Evolutionary conservation across 2,888 invertebrate genomes (phyloP).

Genomic region (Mongoloraphidia duomilia): DNA sequence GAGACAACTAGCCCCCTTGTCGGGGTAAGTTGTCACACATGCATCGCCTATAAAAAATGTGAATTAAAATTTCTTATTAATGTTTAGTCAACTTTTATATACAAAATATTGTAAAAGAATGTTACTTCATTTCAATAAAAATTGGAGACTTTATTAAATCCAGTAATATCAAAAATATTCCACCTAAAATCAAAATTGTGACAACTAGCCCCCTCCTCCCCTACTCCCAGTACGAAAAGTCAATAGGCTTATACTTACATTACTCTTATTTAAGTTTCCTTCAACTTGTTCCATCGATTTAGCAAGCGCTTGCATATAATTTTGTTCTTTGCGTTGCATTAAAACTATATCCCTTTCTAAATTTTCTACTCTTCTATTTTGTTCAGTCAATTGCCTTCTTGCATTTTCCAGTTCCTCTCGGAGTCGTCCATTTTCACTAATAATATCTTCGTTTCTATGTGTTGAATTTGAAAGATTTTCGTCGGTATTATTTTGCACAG

Average conservation of each 20-base stretch:
- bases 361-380: constrained; percentile 34
- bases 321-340: constrained; percentile 34
- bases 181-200: too few relatives aligned
- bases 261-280: constrained; percentile 40
- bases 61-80: too few relatives aligned
- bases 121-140: too few relatives aligned
- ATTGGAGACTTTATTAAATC: too few relatives aligned
- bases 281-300: constrained; percentile 43
- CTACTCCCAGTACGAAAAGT: not conserved
- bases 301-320: constrained; percentile 37
- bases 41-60: too few relatives aligned
- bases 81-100: too few relatives aligned
- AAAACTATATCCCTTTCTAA: constrained; percentile 38
- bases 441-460: constrained; percentile 13
- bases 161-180: too few relatives aligned
- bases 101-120: too few relatives aligned
- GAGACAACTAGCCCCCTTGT: too few relatives aligned
- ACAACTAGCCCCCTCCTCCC: too few relatives aligned
- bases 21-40: too few relatives aligned
- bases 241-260: constrained; percentile 26
- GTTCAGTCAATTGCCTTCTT: constrained; percentile 37
- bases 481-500: constrained; percentile 24
- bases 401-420: constrained; percentile 39
- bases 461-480: not conserved
- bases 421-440: constrained; percentile 32